phyloP scores from a whole-genome alignment of 2,113 vertebrate genomes.

The Chrysochloris asiatica region DNA sequence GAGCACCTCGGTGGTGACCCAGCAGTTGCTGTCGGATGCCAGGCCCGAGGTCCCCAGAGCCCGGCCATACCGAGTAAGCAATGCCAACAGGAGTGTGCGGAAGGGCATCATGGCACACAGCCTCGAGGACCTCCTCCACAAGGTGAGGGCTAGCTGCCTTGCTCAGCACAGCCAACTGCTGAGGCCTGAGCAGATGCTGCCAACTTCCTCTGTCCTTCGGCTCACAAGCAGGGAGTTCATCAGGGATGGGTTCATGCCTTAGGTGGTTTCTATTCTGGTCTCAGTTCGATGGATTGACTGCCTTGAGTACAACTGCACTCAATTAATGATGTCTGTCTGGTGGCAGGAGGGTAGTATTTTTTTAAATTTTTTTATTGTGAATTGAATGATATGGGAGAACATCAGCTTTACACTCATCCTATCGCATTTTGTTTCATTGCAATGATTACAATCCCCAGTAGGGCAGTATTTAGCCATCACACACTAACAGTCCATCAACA shows the following conservation, averaged over 20 bases:
- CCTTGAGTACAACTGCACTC: neutral
- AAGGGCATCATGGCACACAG: conserved; percentile 88
- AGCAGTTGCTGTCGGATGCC: conserved; percentile 86
- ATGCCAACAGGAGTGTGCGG: conserved; percentile 87
- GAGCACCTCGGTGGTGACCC: conserved; percentile 90
- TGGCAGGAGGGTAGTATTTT: no score
- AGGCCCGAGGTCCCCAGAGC: conserved; percentile 12
- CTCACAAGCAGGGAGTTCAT: neutral
- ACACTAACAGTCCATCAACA: neutral
- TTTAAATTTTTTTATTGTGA: no score
- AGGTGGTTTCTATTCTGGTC: neutral
- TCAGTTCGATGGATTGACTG: no score
- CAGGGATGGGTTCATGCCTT: neutral
- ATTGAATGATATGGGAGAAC: no score
- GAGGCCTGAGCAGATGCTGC: neutral
- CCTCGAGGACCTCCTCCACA: conserved; percentile 86
- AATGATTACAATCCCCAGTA: no score
- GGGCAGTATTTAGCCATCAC: neutral
- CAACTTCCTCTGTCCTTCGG: rapidly evolving
- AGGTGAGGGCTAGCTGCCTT: conserved; percentile 85
- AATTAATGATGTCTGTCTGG: neutral
- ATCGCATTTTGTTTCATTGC: no score
- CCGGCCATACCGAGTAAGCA: conserved; percentile 90
- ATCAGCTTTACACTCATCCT: no score
- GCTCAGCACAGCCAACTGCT: rapidly evolving